Evolutionary conservation across 2,888 invertebrate genomes (phyloP).

Genomic region (Caenorhabditis uteleia): DNA sequence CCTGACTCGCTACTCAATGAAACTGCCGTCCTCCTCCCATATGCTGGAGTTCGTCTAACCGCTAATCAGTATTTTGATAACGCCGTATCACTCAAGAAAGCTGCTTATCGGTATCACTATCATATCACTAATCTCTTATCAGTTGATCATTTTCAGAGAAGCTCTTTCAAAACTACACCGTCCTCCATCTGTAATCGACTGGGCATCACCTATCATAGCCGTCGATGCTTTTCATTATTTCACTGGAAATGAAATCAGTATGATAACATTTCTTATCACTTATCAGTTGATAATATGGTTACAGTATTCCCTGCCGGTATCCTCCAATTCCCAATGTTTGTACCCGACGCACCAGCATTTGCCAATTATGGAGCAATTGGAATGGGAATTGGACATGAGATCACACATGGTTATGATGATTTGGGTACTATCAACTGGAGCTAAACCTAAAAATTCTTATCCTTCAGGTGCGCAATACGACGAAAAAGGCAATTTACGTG

Average conservation of each 20-base stretch:
- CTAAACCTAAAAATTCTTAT: neutral
- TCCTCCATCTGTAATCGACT: conserved; percentile 33
- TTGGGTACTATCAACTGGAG: conserved; percentile 29
- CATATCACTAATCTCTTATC: neutral
- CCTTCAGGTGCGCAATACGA: conserved; percentile 61
- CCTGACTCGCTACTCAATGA: conserved; percentile 54
- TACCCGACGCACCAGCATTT: conserved; percentile 52
- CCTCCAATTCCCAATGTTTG: conserved; percentile 63
- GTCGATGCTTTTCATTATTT: conserved; percentile 62
- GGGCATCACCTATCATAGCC: conserved; percentile 56
- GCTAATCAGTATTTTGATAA: conserved; percentile 60
- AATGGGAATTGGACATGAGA: conserved; percentile 64
- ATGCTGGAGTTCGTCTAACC: conserved; percentile 51
- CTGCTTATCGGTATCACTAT: conserved; percentile 37
- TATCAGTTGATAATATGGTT: conserved; percentile 3
- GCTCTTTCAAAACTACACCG: conserved; percentile 36
- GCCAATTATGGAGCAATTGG: conserved; percentile 64
- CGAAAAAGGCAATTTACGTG: conserved; percentile 55
- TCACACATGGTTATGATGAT: conserved; percentile 67
- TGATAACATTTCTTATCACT: neutral
- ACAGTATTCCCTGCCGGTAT: conserved; percentile 65
- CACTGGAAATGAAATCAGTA: conserved; percentile 59
- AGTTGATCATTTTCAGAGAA: conserved; percentile 14
- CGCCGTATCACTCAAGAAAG: conserved; percentile 49
- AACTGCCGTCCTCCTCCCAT: conserved; percentile 50